Base-by-base conservation (phyloP, 2,888 invertebrate genomes). In the Eilema caniola region DNA sequence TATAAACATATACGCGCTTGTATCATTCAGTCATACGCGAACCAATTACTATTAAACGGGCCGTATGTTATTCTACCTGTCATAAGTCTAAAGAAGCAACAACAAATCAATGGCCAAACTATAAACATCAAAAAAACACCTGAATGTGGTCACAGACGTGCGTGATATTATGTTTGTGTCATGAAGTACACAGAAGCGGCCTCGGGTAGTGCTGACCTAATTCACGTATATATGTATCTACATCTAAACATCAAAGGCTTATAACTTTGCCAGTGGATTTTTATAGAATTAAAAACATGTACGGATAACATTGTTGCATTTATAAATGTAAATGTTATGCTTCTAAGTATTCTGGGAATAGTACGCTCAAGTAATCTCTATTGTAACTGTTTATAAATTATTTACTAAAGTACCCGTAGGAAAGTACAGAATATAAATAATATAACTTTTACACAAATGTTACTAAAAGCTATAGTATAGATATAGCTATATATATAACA, bases 111-210 rank as follows among this genome's bases (percentile, higher is more conserved):
- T 53, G n/a, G n/a, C n/a, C 10, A 2, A 53, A 53, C 53, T 53
- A 53, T 53, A 53, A 53, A 53, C 53, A 53, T 53, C 53, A 53
- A n/a, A 53, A 53, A 53, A n/a, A 10, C 8, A 53, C n/a, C 12
- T 33, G 56, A 67, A 62, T 56, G 56, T 62, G 67, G 33, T 67
- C 41, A 25, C 20, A 41, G 41, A 20, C 37, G 37, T 62, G 62
- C 41, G 53, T 53, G n/a, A 64, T 53, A 64, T 53, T n/a, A 31
- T n/a, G 47, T 28, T 64, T 65, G 23, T 53, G 64, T 28, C 14
- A 56, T 53, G 31, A 65, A 31, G 24, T 57, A 24, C 31, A 20
- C 37, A 33, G 24, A 3, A 25, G 16, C 20, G 53, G n/a, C 53
- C 37, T 57, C 66, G 66, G 23, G 57, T 33, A 24, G 33, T 12